Evolutionary conservation across 2,888 invertebrate genomes (phyloP).

Genomic region (Chamaedrilus cognettii): DNA sequence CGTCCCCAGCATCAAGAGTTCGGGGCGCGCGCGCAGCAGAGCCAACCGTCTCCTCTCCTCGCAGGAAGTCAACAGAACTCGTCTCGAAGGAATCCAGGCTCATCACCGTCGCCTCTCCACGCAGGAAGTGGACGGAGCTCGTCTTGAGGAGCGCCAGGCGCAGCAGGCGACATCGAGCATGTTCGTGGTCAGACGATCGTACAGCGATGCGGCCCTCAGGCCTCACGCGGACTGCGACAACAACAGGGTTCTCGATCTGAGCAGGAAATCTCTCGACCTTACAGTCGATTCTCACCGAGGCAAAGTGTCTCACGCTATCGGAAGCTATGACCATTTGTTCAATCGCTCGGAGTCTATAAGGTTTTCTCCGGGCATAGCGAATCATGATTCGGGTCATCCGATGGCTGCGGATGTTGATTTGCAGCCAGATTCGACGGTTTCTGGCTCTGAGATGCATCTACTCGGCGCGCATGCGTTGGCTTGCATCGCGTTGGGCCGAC

Average conservation of each 20-base stretch:
- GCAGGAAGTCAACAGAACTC: background rate
- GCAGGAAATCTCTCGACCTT: background rate
- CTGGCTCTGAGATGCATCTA: background rate
- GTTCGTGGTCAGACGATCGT: background rate
- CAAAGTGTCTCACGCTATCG: background rate
- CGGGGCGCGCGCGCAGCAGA: background rate
- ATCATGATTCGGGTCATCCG: no score
- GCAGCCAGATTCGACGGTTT: constrained; percentile 4
- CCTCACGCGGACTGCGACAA: background rate
- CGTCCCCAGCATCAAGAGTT: background rate
- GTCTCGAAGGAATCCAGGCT: background rate
- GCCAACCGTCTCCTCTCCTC: background rate
- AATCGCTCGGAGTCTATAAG: no score
- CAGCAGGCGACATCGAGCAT: no score
- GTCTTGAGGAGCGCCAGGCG: no score
- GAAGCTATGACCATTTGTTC: no score
- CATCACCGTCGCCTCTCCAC: no score
- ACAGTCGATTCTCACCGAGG: background rate
- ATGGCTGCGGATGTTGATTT: background rate
- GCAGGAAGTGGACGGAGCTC: no score
- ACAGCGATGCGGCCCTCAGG: background rate
- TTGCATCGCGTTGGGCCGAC: no score
- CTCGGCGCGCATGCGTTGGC: no score
- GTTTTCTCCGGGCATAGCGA: no score
- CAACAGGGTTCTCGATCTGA: background rate